phyloP scores from a whole-genome alignment of 2,113 vertebrate genomes.

The Salvelinus alpinus region DNA sequence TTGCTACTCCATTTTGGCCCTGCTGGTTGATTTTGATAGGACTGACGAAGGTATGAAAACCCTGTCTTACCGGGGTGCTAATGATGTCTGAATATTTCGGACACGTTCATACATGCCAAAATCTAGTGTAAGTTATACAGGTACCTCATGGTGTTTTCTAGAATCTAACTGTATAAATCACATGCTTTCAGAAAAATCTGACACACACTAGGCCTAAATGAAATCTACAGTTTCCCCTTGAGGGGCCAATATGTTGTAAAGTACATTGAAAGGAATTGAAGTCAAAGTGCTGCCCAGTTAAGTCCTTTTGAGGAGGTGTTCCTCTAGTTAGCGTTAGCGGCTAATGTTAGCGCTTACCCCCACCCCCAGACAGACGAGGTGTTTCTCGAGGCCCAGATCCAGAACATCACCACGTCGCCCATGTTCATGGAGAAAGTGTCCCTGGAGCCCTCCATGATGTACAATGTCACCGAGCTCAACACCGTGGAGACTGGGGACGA shows the following conservation, averaged over 20 bases:
- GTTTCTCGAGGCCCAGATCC: conserved; percentile 98
- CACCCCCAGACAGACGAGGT: conserved; percentile 91
- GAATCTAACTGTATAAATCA: too few relatives aligned
- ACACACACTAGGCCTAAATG: not conserved
- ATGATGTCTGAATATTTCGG: too few relatives aligned
- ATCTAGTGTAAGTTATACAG: too few relatives aligned
- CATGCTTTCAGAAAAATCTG: too few relatives aligned
- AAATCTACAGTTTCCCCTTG: not conserved
- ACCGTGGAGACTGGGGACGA: conserved; percentile 70
- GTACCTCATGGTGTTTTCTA: too few relatives aligned
- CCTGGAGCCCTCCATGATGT: conserved; percentile 96
- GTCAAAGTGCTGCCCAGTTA: conserved; percentile 47
- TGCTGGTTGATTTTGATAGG: not conserved
- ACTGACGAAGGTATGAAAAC: too few relatives aligned
- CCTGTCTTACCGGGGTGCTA: too few relatives aligned
- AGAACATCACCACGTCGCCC: conserved; percentile 97
- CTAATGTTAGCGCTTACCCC: conserved; percentile 12
- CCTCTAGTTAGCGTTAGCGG: not conserved
- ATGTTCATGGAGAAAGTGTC: conserved; percentile 99
- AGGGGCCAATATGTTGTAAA: too few relatives aligned
- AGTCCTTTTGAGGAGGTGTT: conserved; percentile 26
- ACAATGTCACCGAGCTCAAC: conserved; percentile 94
- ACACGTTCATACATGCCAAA: too few relatives aligned
- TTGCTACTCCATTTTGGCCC: not conserved
- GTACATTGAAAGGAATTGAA: not conserved